Conservation (phyloP, 2,888 invertebrate species). For the Pedicia rivosa region DNA sequence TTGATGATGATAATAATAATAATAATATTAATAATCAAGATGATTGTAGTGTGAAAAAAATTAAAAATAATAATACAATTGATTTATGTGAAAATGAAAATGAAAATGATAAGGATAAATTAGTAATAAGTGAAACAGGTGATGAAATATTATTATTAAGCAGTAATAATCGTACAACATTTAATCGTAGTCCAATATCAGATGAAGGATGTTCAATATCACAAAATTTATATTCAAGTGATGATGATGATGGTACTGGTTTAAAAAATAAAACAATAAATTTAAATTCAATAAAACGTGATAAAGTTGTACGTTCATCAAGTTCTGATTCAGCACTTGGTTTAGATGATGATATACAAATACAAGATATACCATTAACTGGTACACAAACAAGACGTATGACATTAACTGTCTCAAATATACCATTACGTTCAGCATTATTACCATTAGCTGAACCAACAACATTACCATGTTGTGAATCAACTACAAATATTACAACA, state of each 20-base stretch:
- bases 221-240: slow-evolving; percentile 23
- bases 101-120: slow-evolving; percentile 9
- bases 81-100: background rate
- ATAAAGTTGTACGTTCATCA: slow-evolving; percentile 26
- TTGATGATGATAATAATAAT: too few species aligned
- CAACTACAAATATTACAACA: slow-evolving; percentile 10
- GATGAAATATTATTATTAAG: background rate
- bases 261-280: background rate
- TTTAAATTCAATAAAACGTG: slow-evolving; percentile 6
- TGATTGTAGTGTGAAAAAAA: too few species aligned
- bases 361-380: slow-evolving; percentile 5
- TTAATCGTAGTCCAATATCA: slow-evolving; percentile 20
- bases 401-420: slow-evolving; percentile 29
- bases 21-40: too few species aligned
- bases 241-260: slow-evolving; percentile 16
- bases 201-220: slow-evolving; percentile 28
- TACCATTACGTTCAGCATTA: slow-evolving; percentile 26
- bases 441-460: slow-evolving; percentile 29
- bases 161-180: background rate
- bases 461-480: slow-evolving; percentile 24
- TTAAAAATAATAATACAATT: too few species aligned
- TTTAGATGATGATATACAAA: slow-evolving; percentile 23
- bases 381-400: slow-evolving; percentile 24
- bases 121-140: background rate
- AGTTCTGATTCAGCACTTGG: slow-evolving; percentile 30